Conservation (phyloP, 2,888 invertebrate species). For the Coelinius sp. region DNA sequence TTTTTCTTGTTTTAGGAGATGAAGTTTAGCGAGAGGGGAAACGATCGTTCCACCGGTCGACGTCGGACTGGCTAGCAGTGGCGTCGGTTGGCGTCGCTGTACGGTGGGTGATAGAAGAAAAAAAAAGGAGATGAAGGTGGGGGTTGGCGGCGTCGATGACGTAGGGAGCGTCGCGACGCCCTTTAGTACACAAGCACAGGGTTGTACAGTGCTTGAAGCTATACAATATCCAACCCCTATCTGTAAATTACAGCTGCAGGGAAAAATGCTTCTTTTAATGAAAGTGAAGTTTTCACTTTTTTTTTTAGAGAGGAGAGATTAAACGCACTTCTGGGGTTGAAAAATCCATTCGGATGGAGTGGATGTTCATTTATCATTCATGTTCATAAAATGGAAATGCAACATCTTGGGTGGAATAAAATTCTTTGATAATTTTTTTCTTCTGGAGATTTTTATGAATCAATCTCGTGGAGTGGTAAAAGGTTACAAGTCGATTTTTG, state of each 20-base stretch:
- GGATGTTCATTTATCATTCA: conserved; percentile 10
- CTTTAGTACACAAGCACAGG: neutral
- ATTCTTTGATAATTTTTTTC: neutral
- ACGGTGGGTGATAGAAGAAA: conserved; percentile 12
- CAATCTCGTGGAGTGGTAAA: too few species aligned
- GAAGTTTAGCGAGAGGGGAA: neutral
- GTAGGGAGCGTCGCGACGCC: conserved; percentile 40
- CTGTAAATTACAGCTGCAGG: conserved; percentile 15
- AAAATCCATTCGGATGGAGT: neutral
- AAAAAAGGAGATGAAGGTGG: conserved; percentile 39
- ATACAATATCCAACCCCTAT: conserved; percentile 1
- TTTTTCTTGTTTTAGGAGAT: neutral
- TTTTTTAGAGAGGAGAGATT: conserved; percentile 4
- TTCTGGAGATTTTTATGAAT: too few species aligned
- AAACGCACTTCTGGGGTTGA: neutral
- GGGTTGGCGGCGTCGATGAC: conserved; percentile 38
- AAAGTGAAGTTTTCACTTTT: conserved; percentile 4
- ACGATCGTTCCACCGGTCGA: conserved; percentile 55
- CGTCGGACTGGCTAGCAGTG: conserved; percentile 62
- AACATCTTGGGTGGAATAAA: too few species aligned
- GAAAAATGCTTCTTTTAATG: conserved; percentile 5
- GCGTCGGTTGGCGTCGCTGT: conserved; percentile 43
- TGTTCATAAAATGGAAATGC: neutral
- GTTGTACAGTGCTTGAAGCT: neutral
- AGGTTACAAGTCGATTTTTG: too few species aligned